These are phyloP conservation scores for Leptodirus hochenwartii DNA, from an alignment of 2,888 invertebrate genomes.

Conservation along the genomic window DNA sequence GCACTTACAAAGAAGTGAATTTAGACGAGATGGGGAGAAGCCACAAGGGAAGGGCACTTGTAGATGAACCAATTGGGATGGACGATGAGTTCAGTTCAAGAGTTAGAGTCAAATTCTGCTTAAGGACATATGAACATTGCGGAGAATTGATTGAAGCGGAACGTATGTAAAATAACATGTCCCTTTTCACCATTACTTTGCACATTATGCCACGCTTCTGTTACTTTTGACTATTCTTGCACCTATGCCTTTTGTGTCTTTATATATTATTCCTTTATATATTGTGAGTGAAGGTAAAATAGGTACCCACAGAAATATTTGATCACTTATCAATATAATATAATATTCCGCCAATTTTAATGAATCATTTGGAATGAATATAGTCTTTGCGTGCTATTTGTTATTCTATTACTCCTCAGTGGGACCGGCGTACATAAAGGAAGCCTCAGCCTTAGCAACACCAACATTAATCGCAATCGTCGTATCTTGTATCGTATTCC, in stretches of 20 bases:
- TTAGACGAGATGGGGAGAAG: constrained; percentile 38
- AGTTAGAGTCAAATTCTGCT: constrained; percentile 64
- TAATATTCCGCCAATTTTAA: too few relatives aligned
- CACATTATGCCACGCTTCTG: constrained; percentile 3
- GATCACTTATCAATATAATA: too few relatives aligned
- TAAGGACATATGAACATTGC: constrained; percentile 62
- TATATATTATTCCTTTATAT: too few relatives aligned
- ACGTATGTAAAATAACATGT: constrained; percentile 48
- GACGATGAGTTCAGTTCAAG: constrained; percentile 45
- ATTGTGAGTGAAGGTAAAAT: too few relatives aligned
- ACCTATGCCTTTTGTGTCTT: too few relatives aligned
- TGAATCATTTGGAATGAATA: too few relatives aligned
- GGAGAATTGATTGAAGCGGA: constrained; percentile 72
- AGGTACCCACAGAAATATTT: too few relatives aligned
- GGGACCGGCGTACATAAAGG: constrained; percentile 63
- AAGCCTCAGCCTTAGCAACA: constrained; percentile 57
- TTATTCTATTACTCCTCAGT: constrained; percentile 44
- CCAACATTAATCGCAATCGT: constrained; percentile 63
- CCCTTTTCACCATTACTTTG: neutral
- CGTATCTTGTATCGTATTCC: constrained; percentile 63
- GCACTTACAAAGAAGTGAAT: constrained; percentile 51
- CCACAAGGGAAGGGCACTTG: constrained; percentile 33
- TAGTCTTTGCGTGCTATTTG: too few relatives aligned
- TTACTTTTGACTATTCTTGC: neutral
- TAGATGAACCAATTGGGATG: constrained; percentile 35